phyloP scores from a whole-genome alignment of 2,113 vertebrate species.

The Varanus salvator region DNA sequence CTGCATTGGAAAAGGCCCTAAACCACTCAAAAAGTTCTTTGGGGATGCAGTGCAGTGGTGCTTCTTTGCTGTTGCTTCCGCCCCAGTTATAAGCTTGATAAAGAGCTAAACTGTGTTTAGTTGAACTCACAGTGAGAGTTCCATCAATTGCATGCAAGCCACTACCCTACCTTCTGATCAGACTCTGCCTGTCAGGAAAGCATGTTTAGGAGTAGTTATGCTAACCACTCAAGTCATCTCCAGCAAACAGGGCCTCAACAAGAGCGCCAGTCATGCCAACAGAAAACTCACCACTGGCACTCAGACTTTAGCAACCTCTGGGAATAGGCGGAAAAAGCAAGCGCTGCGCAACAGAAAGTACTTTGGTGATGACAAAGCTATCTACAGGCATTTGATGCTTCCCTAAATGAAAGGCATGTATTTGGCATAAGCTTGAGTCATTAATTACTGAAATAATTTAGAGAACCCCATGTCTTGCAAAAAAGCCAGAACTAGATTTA shows the following conservation, averaged over 20 bases:
- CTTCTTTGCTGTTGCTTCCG: neutral
- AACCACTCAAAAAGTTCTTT: neutral
- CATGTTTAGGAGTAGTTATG: neutral
- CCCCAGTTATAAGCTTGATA: neutral
- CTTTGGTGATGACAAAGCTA: no score
- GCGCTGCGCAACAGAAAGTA: neutral
- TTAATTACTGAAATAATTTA: neutral
- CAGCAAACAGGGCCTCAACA: neutral
- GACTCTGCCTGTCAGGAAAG: neutral
- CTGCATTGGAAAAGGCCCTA: neutral
- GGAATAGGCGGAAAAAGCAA: neutral
- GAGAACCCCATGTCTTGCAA: neutral
- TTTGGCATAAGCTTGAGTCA: neutral
- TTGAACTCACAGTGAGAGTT: no score
- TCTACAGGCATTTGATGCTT: neutral
- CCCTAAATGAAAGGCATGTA: neutral
- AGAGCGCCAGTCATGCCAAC: neutral
- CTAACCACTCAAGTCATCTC: neutral
- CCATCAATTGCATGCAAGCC: neutral
- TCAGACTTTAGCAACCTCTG: neutral
- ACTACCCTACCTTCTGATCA: neutral
- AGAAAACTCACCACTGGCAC: no score
- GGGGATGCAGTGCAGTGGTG: neutral
- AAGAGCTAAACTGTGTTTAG: neutral
- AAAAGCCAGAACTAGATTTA: neutral